A percentile compares a stretch with the other conserved stretches of the same genome.
These are phyloP conservation scores for Tympanuchus pallidicinctus DNA, from an alignment of 2,113 vertebrate genomes.

Conservation along the genomic window DNA sequence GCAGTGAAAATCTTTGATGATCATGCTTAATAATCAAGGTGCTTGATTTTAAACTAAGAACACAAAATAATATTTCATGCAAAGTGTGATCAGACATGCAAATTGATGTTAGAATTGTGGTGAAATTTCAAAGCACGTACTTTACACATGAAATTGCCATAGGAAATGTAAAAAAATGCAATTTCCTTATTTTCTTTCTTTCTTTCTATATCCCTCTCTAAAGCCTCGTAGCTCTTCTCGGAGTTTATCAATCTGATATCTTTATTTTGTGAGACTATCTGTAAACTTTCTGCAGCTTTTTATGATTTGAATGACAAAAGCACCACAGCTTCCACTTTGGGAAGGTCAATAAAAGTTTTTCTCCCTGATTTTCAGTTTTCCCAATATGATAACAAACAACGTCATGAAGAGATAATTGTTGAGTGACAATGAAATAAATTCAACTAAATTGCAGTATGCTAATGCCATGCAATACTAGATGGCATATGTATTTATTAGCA, in stretches of 20 bases:
- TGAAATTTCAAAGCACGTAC: neutral
- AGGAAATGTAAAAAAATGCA: neutral
- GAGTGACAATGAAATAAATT: constrained; percentile 28
- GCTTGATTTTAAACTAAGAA: neutral
- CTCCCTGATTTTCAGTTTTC: neutral
- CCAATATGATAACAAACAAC: constrained; percentile 27
- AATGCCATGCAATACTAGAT: neutral
- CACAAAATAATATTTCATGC: neutral
- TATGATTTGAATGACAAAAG: neutral
- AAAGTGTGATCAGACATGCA: neutral
- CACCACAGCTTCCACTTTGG: neutral
- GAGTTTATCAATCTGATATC: neutral
- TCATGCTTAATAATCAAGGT: neutral
- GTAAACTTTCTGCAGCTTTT: neutral
- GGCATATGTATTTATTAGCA: constrained; percentile 44
- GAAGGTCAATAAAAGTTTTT: neutral
- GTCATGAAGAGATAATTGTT: constrained; percentile 34
- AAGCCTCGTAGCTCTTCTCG: neutral
- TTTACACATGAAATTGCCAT: neutral
- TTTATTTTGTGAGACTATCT: neutral
- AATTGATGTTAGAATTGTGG: neutral
- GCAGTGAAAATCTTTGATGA: neutral
- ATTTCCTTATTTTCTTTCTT: neutral
- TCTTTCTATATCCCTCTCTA: neutral
- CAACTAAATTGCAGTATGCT: constrained; percentile 8